Evolutionary conservation across 2,113 vertebrate genomes (phyloP).

Genomic region (Sebastes fasciatus): DNA sequence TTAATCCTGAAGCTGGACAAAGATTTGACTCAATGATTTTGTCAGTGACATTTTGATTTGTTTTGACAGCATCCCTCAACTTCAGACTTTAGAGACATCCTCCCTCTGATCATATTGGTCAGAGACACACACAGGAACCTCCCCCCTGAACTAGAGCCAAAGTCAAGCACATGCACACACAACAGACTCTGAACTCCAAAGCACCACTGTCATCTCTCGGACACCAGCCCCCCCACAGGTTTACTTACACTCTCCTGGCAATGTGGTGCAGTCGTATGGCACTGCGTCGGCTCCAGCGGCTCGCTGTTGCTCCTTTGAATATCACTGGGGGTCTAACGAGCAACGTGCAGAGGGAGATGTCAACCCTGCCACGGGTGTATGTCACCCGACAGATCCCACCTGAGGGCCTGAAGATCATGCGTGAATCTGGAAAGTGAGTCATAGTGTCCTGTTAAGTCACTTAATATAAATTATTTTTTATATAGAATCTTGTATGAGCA

Average conservation of each 20-base stretch:
- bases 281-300: slow-evolving; percentile 71
- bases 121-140: slow-evolving; percentile 54
- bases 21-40: not conserved
- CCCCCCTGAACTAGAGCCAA: slow-evolving; percentile 66
- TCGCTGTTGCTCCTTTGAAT: slow-evolving; percentile 63
- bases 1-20: not conserved
- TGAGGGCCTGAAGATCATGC: slow-evolving; percentile 83
- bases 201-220: slow-evolving; percentile 24
- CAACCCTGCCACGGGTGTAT: slow-evolving; percentile 81
- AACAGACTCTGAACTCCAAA: slow-evolving; percentile 56
- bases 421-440: slow-evolving; percentile 84
- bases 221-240: slow-evolving; percentile 17
- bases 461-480: not conserved
- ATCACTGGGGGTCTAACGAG: slow-evolving; percentile 36
- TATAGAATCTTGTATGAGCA: not conserved
- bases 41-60: not conserved
- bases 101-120: slow-evolving; percentile 77
- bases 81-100: slow-evolving; percentile 51
- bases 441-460: not conserved
- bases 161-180: slow-evolving; percentile 39
- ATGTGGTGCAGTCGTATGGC: slow-evolving; percentile 82
- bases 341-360: slow-evolving; percentile 73
- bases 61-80: slow-evolving; percentile 13
- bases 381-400: slow-evolving; percentile 85
- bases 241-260: slow-evolving; percentile 13